Conservation (phyloP, 2,888 invertebrate species). For the Sphaeridia pumilis region DNA sequence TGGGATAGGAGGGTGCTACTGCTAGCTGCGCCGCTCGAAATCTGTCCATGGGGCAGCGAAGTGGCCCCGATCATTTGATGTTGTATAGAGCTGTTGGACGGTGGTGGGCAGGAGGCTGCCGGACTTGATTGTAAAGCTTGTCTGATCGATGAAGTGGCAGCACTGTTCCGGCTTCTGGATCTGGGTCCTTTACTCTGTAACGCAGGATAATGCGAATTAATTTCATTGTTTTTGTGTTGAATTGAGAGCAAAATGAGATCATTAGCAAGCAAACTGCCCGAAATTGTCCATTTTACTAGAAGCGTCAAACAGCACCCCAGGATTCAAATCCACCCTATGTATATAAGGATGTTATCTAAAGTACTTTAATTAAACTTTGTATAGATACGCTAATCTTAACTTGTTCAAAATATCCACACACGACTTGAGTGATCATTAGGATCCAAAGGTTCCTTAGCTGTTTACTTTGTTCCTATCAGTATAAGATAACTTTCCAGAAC, state of each 20-base stretch:
- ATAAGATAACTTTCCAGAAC: slow-evolving; percentile 7
- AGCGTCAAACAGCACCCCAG: no score
- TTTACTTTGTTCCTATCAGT: not conserved
- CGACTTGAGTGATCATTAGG: no score
- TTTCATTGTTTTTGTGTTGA: not conserved
- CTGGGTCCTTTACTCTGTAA: slow-evolving; percentile 41
- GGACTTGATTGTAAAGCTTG: slow-evolving; percentile 11
- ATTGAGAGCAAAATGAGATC: no score
- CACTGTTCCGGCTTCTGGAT: slow-evolving; percentile 49
- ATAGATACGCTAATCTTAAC: no score
- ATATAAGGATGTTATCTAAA: no score
- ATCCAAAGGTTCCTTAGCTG: no score
- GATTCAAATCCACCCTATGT: no score
- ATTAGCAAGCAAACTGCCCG: no score
- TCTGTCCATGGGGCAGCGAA: slow-evolving; percentile 16
- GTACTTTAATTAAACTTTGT: no score
- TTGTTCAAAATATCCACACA: no score
- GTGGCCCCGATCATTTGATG: slow-evolving; percentile 13
- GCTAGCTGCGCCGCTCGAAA: slow-evolving; percentile 18
- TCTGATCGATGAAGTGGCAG: slow-evolving; percentile 39
- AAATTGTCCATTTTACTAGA: no score
- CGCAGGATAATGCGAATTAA: slow-evolving; percentile 6
- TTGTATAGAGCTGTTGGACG: slow-evolving; percentile 52
- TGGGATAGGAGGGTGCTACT: slow-evolving; percentile 32
- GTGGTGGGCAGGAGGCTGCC: slow-evolving; percentile 40